Evolutionary conservation across 2,888 invertebrate species (phyloP), one percentile per base, ranked within the genome.

Genomic region (Ophion costatus): DNA sequence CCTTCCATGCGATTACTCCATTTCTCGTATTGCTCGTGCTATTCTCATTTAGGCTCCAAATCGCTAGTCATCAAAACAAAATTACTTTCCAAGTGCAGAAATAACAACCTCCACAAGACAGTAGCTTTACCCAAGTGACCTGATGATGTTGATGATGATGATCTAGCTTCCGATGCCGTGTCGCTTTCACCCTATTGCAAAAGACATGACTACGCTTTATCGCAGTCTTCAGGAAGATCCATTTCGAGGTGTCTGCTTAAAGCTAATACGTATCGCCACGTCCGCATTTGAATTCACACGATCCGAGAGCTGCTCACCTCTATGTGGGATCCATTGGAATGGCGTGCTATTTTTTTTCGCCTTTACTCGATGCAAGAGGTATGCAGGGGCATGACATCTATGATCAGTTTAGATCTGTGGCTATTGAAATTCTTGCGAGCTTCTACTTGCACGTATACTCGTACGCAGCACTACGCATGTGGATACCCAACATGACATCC

Each of bases 351-450:
- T 56, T 56, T 33, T 82, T 56, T 42, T 20, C 10, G 64, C 11
- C 20, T 42, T 51, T 22, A 76, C 22, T 17, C 33, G 56, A 51
- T 51, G 33, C 71, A 33, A 51, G 29, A 75, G 69, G 9, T 70
- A 63, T 64, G 80, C 33, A 67, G 66, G 38, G 24, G 29, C 57
- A 11, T 17, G 33, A 71, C 59, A 59, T 70, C 51, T n/a, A 80
- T 66, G 83, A 71, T 73, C 70, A 20, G 59, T 76, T 38, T 42
- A 63, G 56, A n/a, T 66, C 70, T 76, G 67, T 66, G 61, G 64
- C 56, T 33, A 45, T 59, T 76, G 80, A 66, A 77, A 80, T 80
- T 84, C 80, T 84, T 51, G 51, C 61, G 77, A 77, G 24, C 70
- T 61, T 57, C 17, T 24, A 45, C 69, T 69, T 51, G 11, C 20